Evolutionary conservation across 2,797 vertebrate species (phyloP).

Genomic region (Diplodus sargus): DNA sequence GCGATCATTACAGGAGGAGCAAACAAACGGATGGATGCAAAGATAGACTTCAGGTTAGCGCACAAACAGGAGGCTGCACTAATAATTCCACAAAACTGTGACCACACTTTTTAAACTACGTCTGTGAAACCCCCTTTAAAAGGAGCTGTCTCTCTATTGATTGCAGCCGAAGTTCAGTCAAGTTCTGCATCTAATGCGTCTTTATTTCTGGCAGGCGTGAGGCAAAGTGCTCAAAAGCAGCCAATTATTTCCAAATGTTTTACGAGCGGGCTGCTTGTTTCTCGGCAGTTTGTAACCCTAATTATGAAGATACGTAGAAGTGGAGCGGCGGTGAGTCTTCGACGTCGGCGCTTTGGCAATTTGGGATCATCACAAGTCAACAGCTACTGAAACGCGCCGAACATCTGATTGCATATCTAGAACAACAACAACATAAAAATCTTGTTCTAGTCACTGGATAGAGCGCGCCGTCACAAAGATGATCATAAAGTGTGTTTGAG

Average conservation of each 20-base stretch:
- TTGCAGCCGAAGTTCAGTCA: slow-evolving; percentile 36
- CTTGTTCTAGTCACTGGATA: neutral
- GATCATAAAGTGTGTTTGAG: neutral
- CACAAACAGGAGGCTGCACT: slow-evolving; percentile 1
- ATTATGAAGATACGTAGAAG: neutral
- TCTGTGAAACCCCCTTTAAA: slow-evolving; percentile 23
- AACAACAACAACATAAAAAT: neutral
- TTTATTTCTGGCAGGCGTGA: slow-evolving; percentile 4
- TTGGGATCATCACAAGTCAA: slow-evolving; percentile 5
- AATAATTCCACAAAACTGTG: slow-evolving; percentile 17
- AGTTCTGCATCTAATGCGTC: slow-evolving; percentile 28
- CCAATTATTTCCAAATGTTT: slow-evolving; percentile 9
- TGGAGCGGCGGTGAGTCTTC: neutral
- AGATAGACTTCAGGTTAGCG: slow-evolving; percentile 18
- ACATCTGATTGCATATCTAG: neutral
- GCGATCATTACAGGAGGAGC: slow-evolving; percentile 53
- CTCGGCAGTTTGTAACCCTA: slow-evolving; percentile 2
- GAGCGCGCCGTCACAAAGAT: neutral
- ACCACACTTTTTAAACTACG: neutral
- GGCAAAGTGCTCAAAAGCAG: slow-evolving; percentile 2
- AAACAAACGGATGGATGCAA: slow-evolving; percentile 57
- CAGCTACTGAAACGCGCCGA: slow-evolving; percentile 5
- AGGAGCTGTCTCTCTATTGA: slow-evolving; percentile 25
- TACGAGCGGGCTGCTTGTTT: slow-evolving; percentile 1
- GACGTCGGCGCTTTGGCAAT: neutral